Conservation (phyloP, 2,797 vertebrate genomes). For the Pangasius macronema region DNA sequence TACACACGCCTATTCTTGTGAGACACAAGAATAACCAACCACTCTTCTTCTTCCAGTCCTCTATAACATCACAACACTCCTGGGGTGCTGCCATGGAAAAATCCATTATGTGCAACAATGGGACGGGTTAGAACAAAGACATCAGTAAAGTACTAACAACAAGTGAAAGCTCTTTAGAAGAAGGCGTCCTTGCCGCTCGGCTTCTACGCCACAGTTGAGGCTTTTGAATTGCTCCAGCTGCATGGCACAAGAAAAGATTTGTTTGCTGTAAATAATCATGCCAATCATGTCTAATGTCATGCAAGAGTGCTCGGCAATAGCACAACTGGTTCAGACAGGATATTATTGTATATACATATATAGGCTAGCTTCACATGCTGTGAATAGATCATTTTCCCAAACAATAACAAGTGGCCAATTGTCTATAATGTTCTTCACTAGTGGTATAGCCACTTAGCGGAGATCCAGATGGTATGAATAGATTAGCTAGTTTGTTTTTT, state of each 20-base stretch:
- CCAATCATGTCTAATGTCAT: conserved; percentile 42
- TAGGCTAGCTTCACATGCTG: neutral
- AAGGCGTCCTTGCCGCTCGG: conserved; percentile 52
- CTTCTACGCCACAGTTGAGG: conserved; percentile 1
- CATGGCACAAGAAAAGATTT: conserved; percentile 10
- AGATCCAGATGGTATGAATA: conserved; percentile 23
- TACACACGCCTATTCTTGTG: conserved; percentile 38
- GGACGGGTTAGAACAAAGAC: conserved; percentile 65
- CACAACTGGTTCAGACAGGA: neutral
- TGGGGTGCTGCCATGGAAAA: conserved; percentile 44
- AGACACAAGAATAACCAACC: conserved; percentile 39
- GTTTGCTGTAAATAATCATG: conserved; percentile 44
- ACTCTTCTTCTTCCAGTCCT: conserved; percentile 9
- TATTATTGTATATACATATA: neutral
- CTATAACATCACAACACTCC: conserved; percentile 34
- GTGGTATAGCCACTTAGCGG: conserved; percentile 2
- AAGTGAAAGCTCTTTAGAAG: conserved; percentile 70
- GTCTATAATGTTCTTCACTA: conserved; percentile 22
- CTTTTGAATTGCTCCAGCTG: conserved; percentile 17
- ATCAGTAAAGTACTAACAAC: conserved; percentile 71
- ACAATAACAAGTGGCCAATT: conserved; percentile 42
- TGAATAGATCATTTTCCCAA: conserved; percentile 24
- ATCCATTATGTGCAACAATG: conserved; percentile 52
- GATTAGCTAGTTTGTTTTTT: conserved; percentile 21
- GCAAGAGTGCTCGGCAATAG: conserved; percentile 33